Conservation (phyloP, 1,140 invertebrate species). For the Trachelipus rathkii region DNA sequence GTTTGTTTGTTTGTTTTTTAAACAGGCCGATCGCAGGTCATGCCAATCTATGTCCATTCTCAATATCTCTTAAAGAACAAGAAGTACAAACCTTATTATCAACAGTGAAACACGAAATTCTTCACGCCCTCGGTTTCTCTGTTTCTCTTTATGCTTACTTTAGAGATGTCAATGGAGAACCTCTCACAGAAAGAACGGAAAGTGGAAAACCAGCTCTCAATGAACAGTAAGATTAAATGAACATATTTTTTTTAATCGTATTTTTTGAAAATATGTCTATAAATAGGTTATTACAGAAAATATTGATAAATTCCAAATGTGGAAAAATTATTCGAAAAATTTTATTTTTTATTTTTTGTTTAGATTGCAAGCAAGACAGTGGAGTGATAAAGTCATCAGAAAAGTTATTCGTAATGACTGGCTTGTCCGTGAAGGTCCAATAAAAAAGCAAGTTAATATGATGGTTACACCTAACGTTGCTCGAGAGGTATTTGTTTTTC, state of each 20-base stretch:
- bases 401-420: slow-evolving; percentile 73
- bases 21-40: slow-evolving; percentile 93
- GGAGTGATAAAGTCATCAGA: slow-evolving; percentile 84
- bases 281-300: too few relatives aligned
- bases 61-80: slow-evolving; percentile 79
- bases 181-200: slow-evolving; percentile 72
- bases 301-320: too few relatives aligned
- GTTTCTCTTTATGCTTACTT: slow-evolving; percentile 93
- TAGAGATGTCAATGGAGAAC: slow-evolving; percentile 76
- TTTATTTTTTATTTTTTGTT: too few relatives aligned
- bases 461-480: slow-evolving; percentile 88
- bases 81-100: slow-evolving; percentile 89
- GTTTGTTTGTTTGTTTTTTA: too few relatives aligned
- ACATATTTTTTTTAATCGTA: slow-evolving; percentile 1
- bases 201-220: slow-evolving; percentile 84
- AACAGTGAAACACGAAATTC: slow-evolving; percentile 97
- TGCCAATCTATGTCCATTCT: slow-evolving; percentile 94
- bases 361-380: slow-evolving; percentile 84
- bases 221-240: slow-evolving; percentile 65
- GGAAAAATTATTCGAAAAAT: too few relatives aligned
- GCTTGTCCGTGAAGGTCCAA: slow-evolving; percentile 73
- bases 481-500: slow-evolving; percentile 55
- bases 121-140: slow-evolving; percentile 94
- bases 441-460: slow-evolving; percentile 73
- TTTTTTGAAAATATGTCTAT: neutral